Base-by-base conservation (phyloP, 1,140 invertebrate species). In the Drosophila persimilis region DNA sequence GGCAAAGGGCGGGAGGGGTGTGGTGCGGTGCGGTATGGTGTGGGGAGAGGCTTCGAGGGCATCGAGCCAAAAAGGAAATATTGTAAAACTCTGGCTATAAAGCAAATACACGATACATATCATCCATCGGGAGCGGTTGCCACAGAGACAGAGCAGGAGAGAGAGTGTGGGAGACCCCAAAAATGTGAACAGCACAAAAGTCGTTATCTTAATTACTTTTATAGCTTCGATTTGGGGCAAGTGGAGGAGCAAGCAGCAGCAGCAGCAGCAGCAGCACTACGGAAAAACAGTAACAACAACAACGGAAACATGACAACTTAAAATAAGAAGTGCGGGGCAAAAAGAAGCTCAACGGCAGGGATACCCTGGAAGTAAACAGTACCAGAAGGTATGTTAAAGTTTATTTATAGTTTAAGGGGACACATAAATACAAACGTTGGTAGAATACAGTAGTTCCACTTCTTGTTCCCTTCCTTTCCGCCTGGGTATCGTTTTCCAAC, bases 121-220 rank as follows among this genome's bases (percentile, higher is more conserved):
- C 81, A 80, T 44, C 69, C 61, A 52, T 39, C 22, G 46, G 35
- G 13, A 29, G 56, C 6, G 17, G 7, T 6, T 7, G 26, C 5
- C 35, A 7, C 11, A 46, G 22, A 15, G 20, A 20, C 9, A 46
- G 2, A 9, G 24, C 11, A 7, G 22, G n/a, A 39, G 43, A 20
- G 26, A 41, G 6, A 11, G 24, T 39, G 39, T 11, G 41, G 50
- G 20, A 17, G 31, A 50, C 7, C 3, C 63, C 59, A 71, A 75
- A 60, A 71, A 70, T 64, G 73, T 56, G 55, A 74, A 56, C 70
- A 74, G 55, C 75, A 86, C 77, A 80, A 77, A 86, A 86, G 83
- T 86, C 81, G 83, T 86, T 86, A 86, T 86, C 81, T 86, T 86
- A 86, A 86, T 86, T 86, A 86, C 81, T 86, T 86, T 88, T 86